Conservation (phyloP, 2,113 vertebrate genomes). For the Cavia aperea region DNA sequence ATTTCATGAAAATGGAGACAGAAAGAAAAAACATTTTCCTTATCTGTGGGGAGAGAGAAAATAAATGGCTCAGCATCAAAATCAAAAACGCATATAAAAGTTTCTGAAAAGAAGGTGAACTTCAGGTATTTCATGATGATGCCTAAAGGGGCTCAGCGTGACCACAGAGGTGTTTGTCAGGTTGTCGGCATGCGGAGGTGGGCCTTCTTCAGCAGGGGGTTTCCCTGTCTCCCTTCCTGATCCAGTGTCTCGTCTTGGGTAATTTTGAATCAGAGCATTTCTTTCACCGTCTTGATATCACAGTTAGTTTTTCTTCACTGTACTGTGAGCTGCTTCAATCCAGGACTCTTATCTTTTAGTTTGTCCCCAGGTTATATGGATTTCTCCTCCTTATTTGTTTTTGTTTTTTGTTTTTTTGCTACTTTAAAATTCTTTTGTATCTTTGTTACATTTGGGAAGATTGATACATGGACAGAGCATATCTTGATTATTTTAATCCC, state of each 20-base stretch:
- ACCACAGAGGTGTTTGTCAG: not conserved
- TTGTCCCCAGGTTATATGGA: not conserved
- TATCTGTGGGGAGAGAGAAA: not conserved
- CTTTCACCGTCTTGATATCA: not conserved
- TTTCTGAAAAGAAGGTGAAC: not conserved
- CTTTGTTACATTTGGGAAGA: not conserved
- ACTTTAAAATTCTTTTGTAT: not conserved
- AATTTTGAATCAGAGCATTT: not conserved
- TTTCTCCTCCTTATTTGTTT: not conserved
- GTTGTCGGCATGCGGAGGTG: not conserved
- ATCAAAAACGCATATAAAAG: not conserved
- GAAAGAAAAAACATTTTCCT: not conserved
- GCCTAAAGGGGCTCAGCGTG: not conserved
- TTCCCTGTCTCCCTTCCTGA: not conserved
- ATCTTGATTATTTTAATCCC: not conserved
- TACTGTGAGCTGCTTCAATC: not conserved
- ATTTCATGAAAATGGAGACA: not conserved
- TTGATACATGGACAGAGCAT: not conserved
- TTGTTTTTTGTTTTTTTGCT: not conserved
- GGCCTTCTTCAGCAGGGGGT: not conserved
- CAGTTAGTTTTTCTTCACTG: not conserved
- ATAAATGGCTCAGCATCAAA: not conserved
- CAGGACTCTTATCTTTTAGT: not conserved
- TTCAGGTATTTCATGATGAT: too few relatives aligned
- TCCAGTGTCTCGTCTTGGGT: not conserved